These are phyloP conservation scores for Nannospalax galili DNA, from an alignment of 2,113 vertebrate species.

Conservation along the genomic window DNA sequence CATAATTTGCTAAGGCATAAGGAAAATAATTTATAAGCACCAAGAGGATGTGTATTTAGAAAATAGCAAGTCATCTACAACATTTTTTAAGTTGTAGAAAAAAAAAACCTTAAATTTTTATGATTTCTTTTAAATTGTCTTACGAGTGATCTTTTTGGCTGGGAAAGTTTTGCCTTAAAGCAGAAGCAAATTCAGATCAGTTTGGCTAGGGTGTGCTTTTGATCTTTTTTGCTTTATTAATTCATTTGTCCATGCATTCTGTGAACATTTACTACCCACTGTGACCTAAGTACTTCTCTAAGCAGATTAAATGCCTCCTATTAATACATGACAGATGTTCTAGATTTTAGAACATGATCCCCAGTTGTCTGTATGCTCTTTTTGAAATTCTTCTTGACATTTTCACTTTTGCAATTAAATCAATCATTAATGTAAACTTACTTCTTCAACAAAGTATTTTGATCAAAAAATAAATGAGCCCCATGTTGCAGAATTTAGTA, in stretches of 20 bases:
- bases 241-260: background rate
- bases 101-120: background rate
- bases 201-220: background rate
- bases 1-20: background rate
- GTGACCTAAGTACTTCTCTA: background rate
- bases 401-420: background rate
- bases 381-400: background rate
- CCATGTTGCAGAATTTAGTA: background rate
- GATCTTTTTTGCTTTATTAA: background rate
- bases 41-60: background rate
- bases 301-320: background rate
- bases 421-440: background rate
- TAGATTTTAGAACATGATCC: background rate
- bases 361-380: background rate
- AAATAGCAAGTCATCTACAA: background rate
- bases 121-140: background rate
- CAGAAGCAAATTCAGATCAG: background rate
- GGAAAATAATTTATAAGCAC: background rate
- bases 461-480: constrained; percentile 7
- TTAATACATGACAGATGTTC: background rate
- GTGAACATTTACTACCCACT: background rate
- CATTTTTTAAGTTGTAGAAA: background rate
- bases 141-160: background rate
- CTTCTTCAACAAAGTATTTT: background rate
- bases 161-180: background rate